Conservation (phyloP, 2,888 invertebrate species). For the Agrotis puta region DNA sequence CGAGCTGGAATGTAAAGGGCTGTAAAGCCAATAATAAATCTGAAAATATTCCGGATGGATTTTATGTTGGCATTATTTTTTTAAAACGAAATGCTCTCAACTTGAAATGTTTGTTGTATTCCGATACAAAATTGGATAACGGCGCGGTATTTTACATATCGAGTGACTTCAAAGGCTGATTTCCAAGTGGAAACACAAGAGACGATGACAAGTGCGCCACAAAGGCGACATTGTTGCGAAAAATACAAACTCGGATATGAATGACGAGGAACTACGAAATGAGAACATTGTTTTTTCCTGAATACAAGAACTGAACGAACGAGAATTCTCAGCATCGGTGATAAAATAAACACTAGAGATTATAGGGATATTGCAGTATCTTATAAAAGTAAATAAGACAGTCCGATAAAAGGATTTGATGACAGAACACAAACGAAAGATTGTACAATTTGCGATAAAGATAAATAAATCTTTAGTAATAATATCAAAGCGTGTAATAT, state of each 20-base stretch:
- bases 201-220: conserved; percentile 47
- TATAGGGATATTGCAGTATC: conserved; percentile 13
- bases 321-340: not conserved
- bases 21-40: conserved; percentile 37
- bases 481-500: conserved; percentile 43
- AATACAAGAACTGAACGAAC: conserved; percentile 24
- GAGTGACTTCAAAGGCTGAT: conserved; percentile 67
- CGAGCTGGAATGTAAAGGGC: conserved; percentile 40
- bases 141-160: conserved; percentile 69
- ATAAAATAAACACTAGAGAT: conserved; percentile 10
- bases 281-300: conserved; percentile 1
- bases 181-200: conserved; percentile 44
- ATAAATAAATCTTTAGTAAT: conserved; percentile 40
- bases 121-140: conserved; percentile 67
- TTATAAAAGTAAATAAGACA: conserved; percentile 16
- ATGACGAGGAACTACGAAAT: conserved; percentile 13
- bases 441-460: conserved; percentile 27
- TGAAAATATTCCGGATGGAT: conserved; percentile 27
- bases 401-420: conserved; percentile 21
- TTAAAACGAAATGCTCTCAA: conserved; percentile 34
- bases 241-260: conserved; percentile 28
- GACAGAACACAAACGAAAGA: conserved; percentile 33
- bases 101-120: conserved; percentile 54
- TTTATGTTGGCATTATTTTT: conserved; percentile 42
- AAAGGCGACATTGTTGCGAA: conserved; percentile 58